Evolutionary conservation across 2,888 invertebrate genomes (phyloP).

Genomic region (Aproaerema taeniolella): DNA sequence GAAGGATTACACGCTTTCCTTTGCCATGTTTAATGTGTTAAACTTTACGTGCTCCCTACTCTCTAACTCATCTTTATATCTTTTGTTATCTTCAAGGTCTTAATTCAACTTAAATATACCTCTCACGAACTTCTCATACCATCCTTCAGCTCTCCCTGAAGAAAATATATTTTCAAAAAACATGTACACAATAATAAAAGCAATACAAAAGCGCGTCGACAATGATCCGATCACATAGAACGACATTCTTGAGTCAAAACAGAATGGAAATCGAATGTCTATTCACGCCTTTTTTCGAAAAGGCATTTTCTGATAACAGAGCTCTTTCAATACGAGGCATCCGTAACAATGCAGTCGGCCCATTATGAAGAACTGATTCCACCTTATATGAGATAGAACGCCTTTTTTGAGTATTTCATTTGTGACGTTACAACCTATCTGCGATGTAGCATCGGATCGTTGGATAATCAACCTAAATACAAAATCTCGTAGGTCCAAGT

Average conservation of each 20-base stretch:
- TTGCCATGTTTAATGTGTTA: constrained; percentile 9
- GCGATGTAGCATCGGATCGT: constrained; percentile 19
- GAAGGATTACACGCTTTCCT: constrained; percentile 21
- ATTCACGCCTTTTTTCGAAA: constrained; percentile 41
- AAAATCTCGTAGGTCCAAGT: constrained; percentile 19
- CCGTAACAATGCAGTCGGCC: constrained; percentile 50
- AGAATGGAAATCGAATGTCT: constrained; percentile 27
- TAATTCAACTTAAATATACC: too few species aligned
- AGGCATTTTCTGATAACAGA: constrained; percentile 55
- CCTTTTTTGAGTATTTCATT: constrained; percentile 38
- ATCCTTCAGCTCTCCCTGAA: too few species aligned
- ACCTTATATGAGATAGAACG: constrained; percentile 51
- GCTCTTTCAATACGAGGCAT: constrained; percentile 32
- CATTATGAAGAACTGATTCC: constrained; percentile 62
- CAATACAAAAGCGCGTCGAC: constrained; percentile 26
- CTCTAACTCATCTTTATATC: too few species aligned
- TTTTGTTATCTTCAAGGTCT: too few species aligned
- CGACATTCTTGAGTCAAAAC: constrained; percentile 22
- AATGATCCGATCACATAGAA: constrained; percentile 30
- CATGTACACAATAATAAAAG: constrained; percentile 4
- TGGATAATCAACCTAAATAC: constrained; percentile 31
- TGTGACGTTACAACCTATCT: constrained; percentile 34
- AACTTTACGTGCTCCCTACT: too few species aligned
- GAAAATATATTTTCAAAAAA: too few species aligned
- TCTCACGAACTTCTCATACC: too few species aligned